Conservation (phyloP, 2,888 invertebrate species). For the Cenopis cana region DNA sequence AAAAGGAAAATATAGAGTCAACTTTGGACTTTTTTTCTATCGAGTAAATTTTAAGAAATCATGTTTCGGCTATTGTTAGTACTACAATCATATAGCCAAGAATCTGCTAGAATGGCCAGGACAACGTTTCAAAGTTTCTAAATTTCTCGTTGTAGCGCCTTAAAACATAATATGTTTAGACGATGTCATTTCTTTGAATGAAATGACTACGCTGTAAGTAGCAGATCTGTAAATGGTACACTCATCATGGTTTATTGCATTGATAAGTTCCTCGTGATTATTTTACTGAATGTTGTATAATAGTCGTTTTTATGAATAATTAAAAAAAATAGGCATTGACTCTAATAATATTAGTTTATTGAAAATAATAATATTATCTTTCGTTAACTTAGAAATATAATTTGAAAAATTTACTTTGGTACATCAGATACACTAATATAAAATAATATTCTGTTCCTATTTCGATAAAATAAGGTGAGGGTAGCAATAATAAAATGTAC, state of each 20-base stretch:
- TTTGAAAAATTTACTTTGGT: not conserved
- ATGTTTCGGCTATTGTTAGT: too few species aligned
- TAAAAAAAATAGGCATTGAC: not conserved
- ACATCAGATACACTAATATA: not conserved
- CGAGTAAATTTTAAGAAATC: too few species aligned
- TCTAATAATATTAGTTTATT: not conserved
- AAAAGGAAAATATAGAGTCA: too few species aligned
- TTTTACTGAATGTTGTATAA: not conserved
- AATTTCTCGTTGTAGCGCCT: too few species aligned
- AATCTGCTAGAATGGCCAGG: too few species aligned
- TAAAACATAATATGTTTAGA: not conserved
- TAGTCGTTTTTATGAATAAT: constrained; percentile 5
- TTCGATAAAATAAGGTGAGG: too few species aligned
- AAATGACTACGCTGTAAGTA: constrained; percentile 9
- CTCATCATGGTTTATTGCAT: constrained; percentile 22
- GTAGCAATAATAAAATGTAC: too few species aligned
- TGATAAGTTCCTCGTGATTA: constrained; percentile 10
- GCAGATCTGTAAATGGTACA: constrained; percentile 12
- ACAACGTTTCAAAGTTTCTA: too few species aligned
- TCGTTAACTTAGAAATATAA: not conserved
- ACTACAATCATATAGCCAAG: too few species aligned
- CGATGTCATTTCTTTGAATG: constrained; percentile 8
- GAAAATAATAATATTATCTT: too few species aligned
- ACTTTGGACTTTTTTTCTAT: too few species aligned
- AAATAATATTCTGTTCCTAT: too few species aligned